Conservation (phyloP, 2,113 vertebrate genomes). For the Onychostruthus taczanowskii region DNA sequence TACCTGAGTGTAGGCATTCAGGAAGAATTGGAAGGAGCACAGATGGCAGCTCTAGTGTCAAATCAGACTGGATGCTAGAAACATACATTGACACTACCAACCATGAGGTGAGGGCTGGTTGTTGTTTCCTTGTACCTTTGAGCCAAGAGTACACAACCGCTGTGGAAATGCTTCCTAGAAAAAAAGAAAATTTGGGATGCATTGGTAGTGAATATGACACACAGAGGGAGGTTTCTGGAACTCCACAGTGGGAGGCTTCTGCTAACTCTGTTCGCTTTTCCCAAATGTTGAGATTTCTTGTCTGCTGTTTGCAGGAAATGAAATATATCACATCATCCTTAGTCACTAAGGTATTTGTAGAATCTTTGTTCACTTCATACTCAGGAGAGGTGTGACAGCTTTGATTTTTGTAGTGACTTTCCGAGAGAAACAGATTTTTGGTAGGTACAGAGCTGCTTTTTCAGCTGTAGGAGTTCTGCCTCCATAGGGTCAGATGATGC, state of each 20-base stretch:
- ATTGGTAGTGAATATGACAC: fast-evolving
- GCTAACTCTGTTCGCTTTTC: background rate
- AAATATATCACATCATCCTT: background rate
- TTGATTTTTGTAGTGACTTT: background rate
- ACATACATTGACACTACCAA: background rate
- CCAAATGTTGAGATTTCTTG: background rate
- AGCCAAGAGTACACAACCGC: background rate
- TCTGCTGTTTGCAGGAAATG: background rate
- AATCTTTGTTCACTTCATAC: background rate
- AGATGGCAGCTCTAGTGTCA: background rate
- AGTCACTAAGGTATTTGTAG: background rate
- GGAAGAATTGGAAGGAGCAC: background rate
- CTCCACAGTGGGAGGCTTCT: background rate
- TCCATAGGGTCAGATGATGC: background rate
- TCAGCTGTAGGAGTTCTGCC: background rate
- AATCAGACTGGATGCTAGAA: background rate
- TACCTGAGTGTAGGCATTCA: fast-evolving
- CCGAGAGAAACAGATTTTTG: background rate
- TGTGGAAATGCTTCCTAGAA: background rate
- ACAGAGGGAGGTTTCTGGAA: background rate
- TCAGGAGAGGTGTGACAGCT: background rate
- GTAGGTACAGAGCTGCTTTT: background rate
- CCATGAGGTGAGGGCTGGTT: background rate
- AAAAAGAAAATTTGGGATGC: background rate
- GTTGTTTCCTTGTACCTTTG: background rate